These are phyloP conservation scores for Episyrphus balteatus DNA, from an alignment of 1,140 invertebrate genomes.

Conservation along the genomic window DNA sequence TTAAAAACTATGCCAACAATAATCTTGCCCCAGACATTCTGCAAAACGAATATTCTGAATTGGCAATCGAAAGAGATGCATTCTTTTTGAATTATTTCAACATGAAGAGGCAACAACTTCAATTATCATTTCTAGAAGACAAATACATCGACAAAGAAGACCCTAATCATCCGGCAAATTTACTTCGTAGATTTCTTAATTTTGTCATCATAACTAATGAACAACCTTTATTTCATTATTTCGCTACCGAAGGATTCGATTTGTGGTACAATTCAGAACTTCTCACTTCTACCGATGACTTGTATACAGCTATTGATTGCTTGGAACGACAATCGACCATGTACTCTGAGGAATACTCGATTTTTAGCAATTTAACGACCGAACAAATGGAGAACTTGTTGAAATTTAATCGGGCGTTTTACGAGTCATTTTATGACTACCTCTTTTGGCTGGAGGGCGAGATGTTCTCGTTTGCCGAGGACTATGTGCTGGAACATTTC, in stretches of 20 bases:
- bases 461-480: conserved; percentile 27
- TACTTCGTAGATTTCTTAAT: conserved; percentile 23
- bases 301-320: conserved; percentile 24
- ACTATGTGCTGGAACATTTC: conserved; percentile 23
- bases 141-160: conserved; percentile 20
- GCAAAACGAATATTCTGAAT: conserved; percentile 4
- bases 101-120: conserved; percentile 12
- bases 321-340: conserved; percentile 16
- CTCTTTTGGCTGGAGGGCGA: conserved; percentile 27
- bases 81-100: conserved; percentile 22
- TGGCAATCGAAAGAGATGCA: conserved; percentile 1
- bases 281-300: conserved; percentile 23
- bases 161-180: conserved; percentile 23
- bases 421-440: conserved; percentile 17
- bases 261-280: conserved; percentile 20
- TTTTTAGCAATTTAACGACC: background rate
- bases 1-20: conserved; percentile 16
- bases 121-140: conserved; percentile 14
- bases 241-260: conserved; percentile 25
- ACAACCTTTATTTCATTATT: conserved; percentile 29
- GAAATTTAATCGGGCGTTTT: conserved; percentile 22
- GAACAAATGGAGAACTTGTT: conserved; percentile 17
- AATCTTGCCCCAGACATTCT: conserved; percentile 19
- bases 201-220: conserved; percentile 20
- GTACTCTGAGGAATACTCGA: conserved; percentile 7